Conservation (phyloP, 2,797 vertebrate species). For the Lagothrix lagotricha region DNA sequence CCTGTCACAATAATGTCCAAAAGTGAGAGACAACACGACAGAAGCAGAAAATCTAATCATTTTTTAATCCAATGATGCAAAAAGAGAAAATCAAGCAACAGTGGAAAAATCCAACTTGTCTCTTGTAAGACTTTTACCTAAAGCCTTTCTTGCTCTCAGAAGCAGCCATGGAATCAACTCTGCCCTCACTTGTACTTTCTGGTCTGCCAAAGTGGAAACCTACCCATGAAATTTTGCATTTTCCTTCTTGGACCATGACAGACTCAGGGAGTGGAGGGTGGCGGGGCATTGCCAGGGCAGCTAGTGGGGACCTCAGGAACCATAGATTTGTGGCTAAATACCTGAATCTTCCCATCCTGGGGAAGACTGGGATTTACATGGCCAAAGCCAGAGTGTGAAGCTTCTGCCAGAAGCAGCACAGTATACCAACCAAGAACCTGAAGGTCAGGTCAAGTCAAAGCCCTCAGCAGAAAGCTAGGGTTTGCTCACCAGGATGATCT, state of each 20-base stretch:
- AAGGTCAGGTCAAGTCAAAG: neutral
- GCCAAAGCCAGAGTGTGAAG: neutral
- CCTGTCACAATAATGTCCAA: neutral
- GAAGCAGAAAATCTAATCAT: neutral
- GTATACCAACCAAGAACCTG: neutral
- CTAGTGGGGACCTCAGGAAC: neutral
- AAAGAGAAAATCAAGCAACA: neutral
- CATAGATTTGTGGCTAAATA: neutral
- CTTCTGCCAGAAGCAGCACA: neutral
- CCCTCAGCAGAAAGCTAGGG: neutral
- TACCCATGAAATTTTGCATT: neutral
- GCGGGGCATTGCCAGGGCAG: neutral
- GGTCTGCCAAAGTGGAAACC: neutral
- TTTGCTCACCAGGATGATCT: neutral
- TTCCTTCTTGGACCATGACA: neutral
- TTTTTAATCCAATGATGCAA: neutral
- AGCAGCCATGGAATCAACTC: neutral
- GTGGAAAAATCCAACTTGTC: neutral
- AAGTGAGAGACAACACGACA: neutral
- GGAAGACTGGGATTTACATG: neutral
- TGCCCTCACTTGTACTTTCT: neutral
- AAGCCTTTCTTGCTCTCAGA: neutral
- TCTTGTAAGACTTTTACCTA: slow-evolving; percentile 27
- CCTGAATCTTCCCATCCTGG: neutral
- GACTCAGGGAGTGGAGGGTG: neutral